Evolutionary conservation across 2,888 invertebrate genomes (phyloP), one percentile per base, ranked within the genome.

Genomic region (Hemithea aestivaria): DNA sequence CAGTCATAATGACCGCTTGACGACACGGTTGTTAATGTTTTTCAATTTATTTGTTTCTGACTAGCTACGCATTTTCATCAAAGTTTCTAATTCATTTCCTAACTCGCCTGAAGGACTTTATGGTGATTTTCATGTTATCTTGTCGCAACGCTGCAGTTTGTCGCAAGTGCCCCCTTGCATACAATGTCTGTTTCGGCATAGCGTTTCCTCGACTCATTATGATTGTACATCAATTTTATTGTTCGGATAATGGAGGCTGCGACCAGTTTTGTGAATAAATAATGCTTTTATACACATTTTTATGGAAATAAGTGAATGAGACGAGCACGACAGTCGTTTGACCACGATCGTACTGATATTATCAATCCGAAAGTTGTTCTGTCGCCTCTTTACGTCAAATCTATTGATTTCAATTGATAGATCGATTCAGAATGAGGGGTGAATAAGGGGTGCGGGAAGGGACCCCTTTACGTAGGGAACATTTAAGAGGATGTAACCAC

Each of bases 161-260:
- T 56, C 61, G 64, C 62, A 69, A 71, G 58, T 57, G 45, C 58
- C 57, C 49, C 65, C 55, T 60, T 41, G 50, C 45, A 48, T 49
- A 62, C 67, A 64, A 66, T 62, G 7, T 24, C 51, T 57, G 58
- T 63, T 62, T 62, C 56, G 44, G 53, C 49, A 59, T 45, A 49
- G 48, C 50, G 53, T 59, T 48, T 48, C 59, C 54, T 48, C 51
- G 53, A 58, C 40, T 46, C 52, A 59, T 66, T 59, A 65, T 50
- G 44, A 47, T 61, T 49, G 45, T 45, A 60, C 64, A 66, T 62
- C 62, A 64, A 64, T 70, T 69, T 66, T 54, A 73, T 72, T 73
- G 68, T 73, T 59, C 35, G 24, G 27, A 28, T 42, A 34, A 37
- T 33, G 20, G 20, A 25, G 5, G 16, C 36, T 30, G 27, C 20